Conservation (phyloP, 1,140 invertebrate species). For the Spodoptera frugiperda region DNA sequence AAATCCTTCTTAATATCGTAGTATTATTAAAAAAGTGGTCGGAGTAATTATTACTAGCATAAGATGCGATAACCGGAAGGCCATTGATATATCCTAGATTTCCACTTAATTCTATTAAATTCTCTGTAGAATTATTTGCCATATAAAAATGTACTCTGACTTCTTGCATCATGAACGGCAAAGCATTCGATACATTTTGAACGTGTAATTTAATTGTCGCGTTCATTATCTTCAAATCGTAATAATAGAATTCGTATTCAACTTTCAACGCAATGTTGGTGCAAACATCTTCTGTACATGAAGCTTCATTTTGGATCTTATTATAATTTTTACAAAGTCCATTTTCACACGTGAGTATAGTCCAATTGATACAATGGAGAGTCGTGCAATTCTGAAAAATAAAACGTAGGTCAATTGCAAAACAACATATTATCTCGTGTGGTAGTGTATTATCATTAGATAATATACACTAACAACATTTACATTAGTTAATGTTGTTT, state of each 20-base stretch:
- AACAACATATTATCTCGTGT: too few relatives aligned
- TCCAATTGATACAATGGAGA: slow-evolving; percentile 73
- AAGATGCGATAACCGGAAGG: slow-evolving; percentile 69
- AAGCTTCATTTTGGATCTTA: slow-evolving; percentile 63
- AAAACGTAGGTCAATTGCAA: too few relatives aligned
- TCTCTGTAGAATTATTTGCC: slow-evolving; percentile 62
- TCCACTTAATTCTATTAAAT: slow-evolving; percentile 69
- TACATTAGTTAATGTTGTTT: too few relatives aligned
- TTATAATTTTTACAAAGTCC: slow-evolving; percentile 63
- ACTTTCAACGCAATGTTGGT: slow-evolving; percentile 67
- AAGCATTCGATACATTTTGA: slow-evolving; percentile 53
- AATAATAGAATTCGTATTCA: slow-evolving; percentile 72
- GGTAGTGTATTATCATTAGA: too few relatives aligned
- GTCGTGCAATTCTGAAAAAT: slow-evolving; percentile 75
- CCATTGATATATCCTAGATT: slow-evolving; percentile 71
- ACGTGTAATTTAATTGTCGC: slow-evolving; percentile 66
- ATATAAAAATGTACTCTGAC: slow-evolving; percentile 70
- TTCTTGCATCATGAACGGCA: slow-evolving; percentile 66
- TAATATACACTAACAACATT: too few relatives aligned
- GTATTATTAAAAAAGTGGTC: slow-evolving; percentile 67
- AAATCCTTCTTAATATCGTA: slow-evolving; percentile 46
- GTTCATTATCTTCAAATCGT: slow-evolving; percentile 65
- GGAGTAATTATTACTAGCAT: slow-evolving; percentile 65
- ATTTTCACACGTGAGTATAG: slow-evolving; percentile 62
- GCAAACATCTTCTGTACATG: slow-evolving; percentile 66